These are phyloP conservation scores for Calliphora vicina DNA, from an alignment of 1,140 invertebrate species.

Conservation along the genomic window DNA sequence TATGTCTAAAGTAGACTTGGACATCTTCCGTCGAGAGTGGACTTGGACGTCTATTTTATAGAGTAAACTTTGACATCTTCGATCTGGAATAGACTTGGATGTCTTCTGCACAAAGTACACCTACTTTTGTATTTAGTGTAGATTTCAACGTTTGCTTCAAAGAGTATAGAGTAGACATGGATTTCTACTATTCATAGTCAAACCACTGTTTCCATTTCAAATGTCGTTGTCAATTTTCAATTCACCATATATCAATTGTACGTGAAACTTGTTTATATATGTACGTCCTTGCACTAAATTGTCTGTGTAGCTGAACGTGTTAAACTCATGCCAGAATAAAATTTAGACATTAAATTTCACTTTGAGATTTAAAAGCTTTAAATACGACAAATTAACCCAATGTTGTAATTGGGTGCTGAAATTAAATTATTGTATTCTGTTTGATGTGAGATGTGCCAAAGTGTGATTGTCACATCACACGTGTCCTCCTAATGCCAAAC, in stretches of 20 bases:
- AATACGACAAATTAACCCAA: background rate
- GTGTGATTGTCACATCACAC: background rate
- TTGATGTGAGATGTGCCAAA: background rate
- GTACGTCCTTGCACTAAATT: background rate
- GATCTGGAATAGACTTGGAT: no score
- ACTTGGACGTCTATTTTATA: no score
- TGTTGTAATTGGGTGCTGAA: constrained; percentile 9
- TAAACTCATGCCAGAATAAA: background rate
- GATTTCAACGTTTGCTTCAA: no score
- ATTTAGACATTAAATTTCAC: background rate
- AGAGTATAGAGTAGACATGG: no score
- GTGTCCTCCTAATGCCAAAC: background rate
- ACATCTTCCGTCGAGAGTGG: no score
- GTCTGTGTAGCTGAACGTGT: background rate
- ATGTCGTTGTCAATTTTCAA: constrained; percentile 4
- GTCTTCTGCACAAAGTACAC: no score
- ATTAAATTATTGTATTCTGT: constrained; percentile 10
- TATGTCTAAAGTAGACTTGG: no score
- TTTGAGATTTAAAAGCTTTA: constrained; percentile 14
- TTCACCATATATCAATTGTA: background rate
- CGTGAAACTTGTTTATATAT: background rate
- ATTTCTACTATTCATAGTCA: background rate
- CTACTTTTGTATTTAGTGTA: no score
- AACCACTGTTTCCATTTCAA: background rate
- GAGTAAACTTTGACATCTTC: no score